phyloP scores from a whole-genome alignment of 2,113 vertebrate genomes.

The Hemicordylus capensis region DNA sequence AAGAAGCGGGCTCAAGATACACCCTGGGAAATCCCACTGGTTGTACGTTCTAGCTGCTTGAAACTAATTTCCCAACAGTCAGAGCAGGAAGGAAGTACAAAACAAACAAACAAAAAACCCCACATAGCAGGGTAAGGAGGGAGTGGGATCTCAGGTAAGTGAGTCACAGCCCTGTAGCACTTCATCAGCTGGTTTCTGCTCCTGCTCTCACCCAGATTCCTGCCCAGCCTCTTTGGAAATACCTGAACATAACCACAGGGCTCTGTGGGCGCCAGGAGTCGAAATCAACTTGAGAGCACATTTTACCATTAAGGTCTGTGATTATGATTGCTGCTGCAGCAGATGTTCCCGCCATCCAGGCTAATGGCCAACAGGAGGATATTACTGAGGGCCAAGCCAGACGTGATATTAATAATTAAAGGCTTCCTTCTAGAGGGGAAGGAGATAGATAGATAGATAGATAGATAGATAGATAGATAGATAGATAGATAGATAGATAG shows the following conservation, averaged over 20 bases:
- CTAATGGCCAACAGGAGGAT: not conserved
- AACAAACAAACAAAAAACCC: not conserved
- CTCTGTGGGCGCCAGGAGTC: no score
- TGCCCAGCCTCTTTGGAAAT: not conserved
- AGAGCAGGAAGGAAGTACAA: not conserved
- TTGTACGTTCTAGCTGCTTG: not conserved
- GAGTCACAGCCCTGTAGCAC: not conserved
- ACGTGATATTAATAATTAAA: no score
- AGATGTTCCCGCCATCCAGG: not conserved
- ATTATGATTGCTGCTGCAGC: not conserved
- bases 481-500: no score
- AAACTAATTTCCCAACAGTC: not conserved
- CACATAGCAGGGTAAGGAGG: no score
- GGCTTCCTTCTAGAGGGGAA: no score
- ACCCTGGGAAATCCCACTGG: not conserved
- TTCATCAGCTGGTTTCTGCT: not conserved
- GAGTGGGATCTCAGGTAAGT: not conserved
- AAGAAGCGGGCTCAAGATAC: not conserved
- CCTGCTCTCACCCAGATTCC: not conserved
- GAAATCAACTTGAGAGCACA: no score
- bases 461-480: no score
- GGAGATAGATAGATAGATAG: no score
- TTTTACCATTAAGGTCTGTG: no score
- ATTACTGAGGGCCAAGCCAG: no score
- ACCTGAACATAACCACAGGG: not conserved